Conservation (phyloP, 2,113 vertebrate species). For the Gorsachius goisagi region DNA sequence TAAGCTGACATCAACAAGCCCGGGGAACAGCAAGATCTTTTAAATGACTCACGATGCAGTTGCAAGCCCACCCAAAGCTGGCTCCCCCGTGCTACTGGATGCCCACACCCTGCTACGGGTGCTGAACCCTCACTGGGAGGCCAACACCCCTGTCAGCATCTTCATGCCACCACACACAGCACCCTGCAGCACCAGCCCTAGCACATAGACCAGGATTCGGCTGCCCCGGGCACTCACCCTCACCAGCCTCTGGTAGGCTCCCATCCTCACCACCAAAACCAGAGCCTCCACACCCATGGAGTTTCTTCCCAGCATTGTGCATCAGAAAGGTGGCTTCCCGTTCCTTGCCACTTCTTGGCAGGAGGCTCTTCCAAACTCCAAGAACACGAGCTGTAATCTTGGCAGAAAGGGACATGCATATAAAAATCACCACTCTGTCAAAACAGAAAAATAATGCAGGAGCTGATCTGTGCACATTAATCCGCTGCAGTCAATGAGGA, state of each 20-base stretch:
- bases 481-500: constrained; percentile 58
- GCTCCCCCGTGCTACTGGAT: not conserved
- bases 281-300: fast-evolving
- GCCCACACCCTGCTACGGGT: not conserved
- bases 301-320: not conserved
- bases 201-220: fast-evolving
- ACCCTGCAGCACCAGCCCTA: not conserved
- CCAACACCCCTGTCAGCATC: not conserved
- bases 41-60: not conserved
- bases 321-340: not conserved
- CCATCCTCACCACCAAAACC: not conserved
- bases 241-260: not conserved
- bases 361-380: constrained; percentile 34
- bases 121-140: fast-evolving
- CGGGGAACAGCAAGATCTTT: not conserved
- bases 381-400: constrained; percentile 45
- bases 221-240: not conserved
- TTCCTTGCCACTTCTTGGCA: constrained; percentile 5
- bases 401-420: constrained; percentile 22
- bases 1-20: not conserved
- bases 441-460: constrained; percentile 68
- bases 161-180: not conserved
- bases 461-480: constrained; percentile 65
- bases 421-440: constrained; percentile 64
- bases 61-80: not conserved